Percentiles rank a stretch among this genome's conserved stretches.
phyloP scores from a whole-genome alignment of 1,140 invertebrate species.

The Drosophila lacteicornis region DNA sequence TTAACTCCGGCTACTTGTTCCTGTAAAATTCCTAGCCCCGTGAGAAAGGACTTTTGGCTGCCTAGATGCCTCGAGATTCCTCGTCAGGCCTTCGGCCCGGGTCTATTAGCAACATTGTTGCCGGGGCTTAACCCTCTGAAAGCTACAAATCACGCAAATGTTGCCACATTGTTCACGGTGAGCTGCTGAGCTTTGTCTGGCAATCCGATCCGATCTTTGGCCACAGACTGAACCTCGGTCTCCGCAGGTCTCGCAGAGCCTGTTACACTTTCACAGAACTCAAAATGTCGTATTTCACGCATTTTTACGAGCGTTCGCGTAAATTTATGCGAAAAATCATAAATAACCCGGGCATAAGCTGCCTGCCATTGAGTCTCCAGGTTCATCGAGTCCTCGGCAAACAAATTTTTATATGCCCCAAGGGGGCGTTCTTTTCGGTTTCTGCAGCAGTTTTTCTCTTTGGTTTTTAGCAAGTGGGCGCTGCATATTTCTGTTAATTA shows the following conservation, averaged over 20 bases:
- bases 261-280: slow-evolving; percentile 83
- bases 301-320: slow-evolving; percentile 81
- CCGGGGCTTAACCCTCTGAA: slow-evolving; percentile 55
- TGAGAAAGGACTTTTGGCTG: slow-evolving; percentile 22
- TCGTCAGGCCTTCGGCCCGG: slow-evolving; percentile 27
- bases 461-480: slow-evolving; percentile 65
- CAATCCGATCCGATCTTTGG: slow-evolving; percentile 9
- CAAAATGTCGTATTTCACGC: slow-evolving; percentile 82
- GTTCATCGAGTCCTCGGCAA: slow-evolving; percentile 17
- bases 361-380: slow-evolving; percentile 1
- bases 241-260: slow-evolving; percentile 6
- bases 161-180: slow-evolving; percentile 74
- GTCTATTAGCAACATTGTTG: slow-evolving; percentile 83
- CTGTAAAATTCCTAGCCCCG: slow-evolving; percentile 7
- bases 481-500: slow-evolving; percentile 81
- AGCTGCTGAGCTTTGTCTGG: slow-evolving; percentile 52
- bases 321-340: slow-evolving; percentile 83
- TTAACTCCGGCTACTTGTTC: slow-evolving; percentile 24
- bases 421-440: slow-evolving; percentile 30
- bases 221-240: background rate
- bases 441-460: slow-evolving; percentile 1
- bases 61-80: slow-evolving; percentile 28
- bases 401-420: slow-evolving; percentile 20
- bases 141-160: slow-evolving; percentile 75
- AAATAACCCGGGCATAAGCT: slow-evolving; percentile 61